Conservation (phyloP, 2,113 vertebrate species). For the Prinia subflava region DNA sequence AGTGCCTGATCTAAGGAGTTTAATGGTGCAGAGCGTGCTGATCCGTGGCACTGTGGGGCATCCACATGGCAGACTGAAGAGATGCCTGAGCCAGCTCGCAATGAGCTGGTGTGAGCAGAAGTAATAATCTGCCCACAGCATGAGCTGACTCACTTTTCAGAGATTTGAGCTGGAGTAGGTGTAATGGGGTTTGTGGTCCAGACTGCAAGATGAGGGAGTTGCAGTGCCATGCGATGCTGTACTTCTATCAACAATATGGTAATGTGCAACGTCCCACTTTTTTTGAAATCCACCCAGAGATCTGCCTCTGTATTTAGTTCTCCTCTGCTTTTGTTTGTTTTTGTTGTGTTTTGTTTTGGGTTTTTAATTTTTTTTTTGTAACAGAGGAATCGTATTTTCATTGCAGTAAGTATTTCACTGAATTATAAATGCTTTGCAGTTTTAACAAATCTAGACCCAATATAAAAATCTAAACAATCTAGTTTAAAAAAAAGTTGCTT, state of each 20-base stretch:
- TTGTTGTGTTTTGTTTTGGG: neutral
- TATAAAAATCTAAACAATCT: too few species aligned
- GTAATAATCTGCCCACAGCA: neutral
- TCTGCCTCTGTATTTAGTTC: neutral
- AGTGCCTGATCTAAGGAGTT: neutral
- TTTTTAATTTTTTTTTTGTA: neutral
- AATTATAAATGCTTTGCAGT: neutral
- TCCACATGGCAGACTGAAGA: neutral
- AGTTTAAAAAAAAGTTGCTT: too few species aligned
- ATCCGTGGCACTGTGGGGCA: neutral
- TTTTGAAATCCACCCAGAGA: neutral
- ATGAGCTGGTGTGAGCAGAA: neutral
- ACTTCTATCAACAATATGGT: neutral
- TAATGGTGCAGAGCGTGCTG: neutral
- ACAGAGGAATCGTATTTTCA: neutral
- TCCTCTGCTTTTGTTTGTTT: neutral
- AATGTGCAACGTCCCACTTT: neutral
- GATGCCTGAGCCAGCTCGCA: neutral
- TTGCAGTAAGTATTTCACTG: neutral
- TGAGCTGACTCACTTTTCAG: neutral
- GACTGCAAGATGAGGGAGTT: neutral
- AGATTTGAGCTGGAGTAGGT: neutral
- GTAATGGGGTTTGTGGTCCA: neutral
- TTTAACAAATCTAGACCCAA: neutral
- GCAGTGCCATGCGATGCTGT: accelerated